Evolutionary conservation across 2,797 vertebrate species (phyloP), one percentile per base, ranked within the genome.

Genomic region (Leuciscus waleckii): DNA sequence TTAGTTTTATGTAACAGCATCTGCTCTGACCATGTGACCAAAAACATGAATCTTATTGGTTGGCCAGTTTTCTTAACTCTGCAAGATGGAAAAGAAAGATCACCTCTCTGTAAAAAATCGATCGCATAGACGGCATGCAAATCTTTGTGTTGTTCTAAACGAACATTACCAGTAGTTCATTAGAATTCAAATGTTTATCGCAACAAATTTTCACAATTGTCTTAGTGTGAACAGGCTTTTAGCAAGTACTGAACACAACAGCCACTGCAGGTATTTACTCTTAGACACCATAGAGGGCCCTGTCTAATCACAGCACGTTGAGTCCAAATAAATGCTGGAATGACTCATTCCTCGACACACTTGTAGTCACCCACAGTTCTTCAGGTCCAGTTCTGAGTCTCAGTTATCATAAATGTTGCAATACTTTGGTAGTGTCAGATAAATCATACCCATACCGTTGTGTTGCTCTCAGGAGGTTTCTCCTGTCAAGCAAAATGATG

Each of bases 381-480:
- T 69, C 23, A 3, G 46, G 26, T 87, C 26, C 29, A 41, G 16
- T 58, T 80, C 75, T 16, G 46, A 84, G 71, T 35, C 4, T 35
- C 13, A 5, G 37, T 80, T 26, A 11, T 3, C 46, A 73, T 41
- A 21, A 71, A 76, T 75, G 49, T 74, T 76, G 63, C 77, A 68
- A 61, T 65, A 43, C 51, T 77, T 70, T 49, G 5, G 49, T 75
- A 61, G 51, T 81, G 46, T 58, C 58, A 49, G 49, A 77, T 61
- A 43, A 29, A 68, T 95, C 91, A 96, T 39, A 96, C 95, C 96
- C 96, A 96, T 69, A 96, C 94, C 9, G 92, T 96, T 4, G 92
- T 92, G 77, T 91, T 95, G 90, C 90, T 94, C 87, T 96, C 94
- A 79, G 91, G 88, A 84, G 92, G 91, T 46, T 95, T 95, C 89